phyloP scores from a whole-genome alignment of 2,797 vertebrate species.

The Arctocebus calabarensis region DNA sequence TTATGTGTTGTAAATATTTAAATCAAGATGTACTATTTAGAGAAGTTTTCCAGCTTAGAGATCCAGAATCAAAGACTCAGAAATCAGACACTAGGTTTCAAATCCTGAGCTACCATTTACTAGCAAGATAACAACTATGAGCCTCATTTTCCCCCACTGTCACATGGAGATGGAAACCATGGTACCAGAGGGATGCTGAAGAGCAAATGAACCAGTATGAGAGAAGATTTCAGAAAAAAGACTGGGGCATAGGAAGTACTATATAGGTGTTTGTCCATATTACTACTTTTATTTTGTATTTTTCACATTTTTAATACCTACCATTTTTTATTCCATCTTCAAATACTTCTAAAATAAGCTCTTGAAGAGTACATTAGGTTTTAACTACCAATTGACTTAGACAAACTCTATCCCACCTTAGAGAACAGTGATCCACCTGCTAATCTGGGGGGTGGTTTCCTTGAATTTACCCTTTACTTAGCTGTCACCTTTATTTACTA shows the following conservation, averaged over 20 bases:
- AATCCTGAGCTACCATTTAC: not conserved
- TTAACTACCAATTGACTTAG: not conserved
- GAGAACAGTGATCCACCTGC: not conserved
- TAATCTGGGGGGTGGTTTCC: not conserved
- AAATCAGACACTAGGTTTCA: not conserved
- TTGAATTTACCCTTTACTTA: not conserved
- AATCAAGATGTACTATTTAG: not conserved
- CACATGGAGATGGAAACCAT: not conserved
- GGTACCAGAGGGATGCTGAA: not conserved
- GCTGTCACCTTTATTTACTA: not conserved
- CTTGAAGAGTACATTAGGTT: not conserved
- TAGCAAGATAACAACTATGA: not conserved
- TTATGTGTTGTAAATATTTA: not conserved
- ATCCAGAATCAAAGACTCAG: not conserved
- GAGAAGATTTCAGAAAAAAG: not conserved
- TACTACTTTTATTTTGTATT: not conserved
- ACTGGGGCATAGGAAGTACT: not conserved
- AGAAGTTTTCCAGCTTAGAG: not conserved
- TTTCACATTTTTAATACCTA: not conserved
- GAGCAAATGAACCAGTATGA: not conserved
- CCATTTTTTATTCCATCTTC: not conserved
- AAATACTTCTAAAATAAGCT: not conserved
- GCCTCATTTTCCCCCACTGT: not conserved
- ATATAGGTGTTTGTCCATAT: not conserved
- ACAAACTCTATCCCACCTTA: not conserved